Base-by-base conservation (phyloP, 2,888 invertebrate genomes). In the Lasioglossum lativentre region DNA sequence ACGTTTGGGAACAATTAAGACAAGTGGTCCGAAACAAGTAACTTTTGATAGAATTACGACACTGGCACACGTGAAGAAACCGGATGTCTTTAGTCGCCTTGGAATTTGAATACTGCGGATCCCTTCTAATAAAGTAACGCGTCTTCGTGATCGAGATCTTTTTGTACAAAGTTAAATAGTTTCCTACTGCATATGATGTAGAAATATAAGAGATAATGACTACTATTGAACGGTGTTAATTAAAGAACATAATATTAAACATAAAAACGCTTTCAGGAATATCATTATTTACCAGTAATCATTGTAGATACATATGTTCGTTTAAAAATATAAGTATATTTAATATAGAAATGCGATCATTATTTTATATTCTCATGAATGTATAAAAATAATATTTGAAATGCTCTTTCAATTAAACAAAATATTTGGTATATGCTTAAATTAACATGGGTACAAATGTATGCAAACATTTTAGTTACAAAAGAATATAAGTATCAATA, bases 71-170 rank as follows among this genome's bases (percentile, higher is more conserved):
- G 88, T 93, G 1, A 93, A 92, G 72, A 95, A 93, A 81, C 92
- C 93, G 14, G 93, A 94, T 79, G 95, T 95, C 34, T 95, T 95
- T 79, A 95, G 95, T 87, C 93, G 95, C 82, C 90, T 95, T 78
- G 95, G 95, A 47, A 85, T 94, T 85, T 94, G 86, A 94, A 72
- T 40, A 34, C 73, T 59, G 71, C 59, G 42, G 72, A 23, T 72
- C 70, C 52, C 56, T 80, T 77, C 84, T 82, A 82, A 86, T 82
- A 70, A 88, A 82, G 27, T 71, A 68, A 72, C 84, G 45, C 75
- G 77, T 66, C 63, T 80, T 86, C 78, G 52, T 79, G 66, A 85
- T 68, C 19, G 71, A 74, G 40, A 71, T 68, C 73, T 87, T 71
- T 84, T 87, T 91, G 90, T 92, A 92, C 87, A 91, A 84, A 91